Evolutionary conservation across 2,888 invertebrate species (phyloP), one percentile per base, ranked within the genome.

Genomic region (Elegia similella): DNA sequence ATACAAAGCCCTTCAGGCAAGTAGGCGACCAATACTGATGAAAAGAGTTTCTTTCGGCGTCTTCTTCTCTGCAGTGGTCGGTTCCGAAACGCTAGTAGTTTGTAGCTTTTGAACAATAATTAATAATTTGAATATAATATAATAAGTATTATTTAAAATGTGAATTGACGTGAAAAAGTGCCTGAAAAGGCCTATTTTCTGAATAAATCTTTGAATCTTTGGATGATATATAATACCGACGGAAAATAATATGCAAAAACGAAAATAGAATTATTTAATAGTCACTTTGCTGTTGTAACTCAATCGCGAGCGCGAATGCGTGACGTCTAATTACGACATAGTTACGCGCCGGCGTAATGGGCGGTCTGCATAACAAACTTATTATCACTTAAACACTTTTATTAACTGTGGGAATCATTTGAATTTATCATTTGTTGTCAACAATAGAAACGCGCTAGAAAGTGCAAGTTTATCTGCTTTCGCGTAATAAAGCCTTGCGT

Each of bases 361-460:
- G 16, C 60, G 57, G 57, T 58, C 60, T 42, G 54, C 64, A 46
- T 65, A 66, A 61, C 61, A 55, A 57, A 63, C 55, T 63, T 62
- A 62, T 64, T 61, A 55, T 55, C 52, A 17, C 56, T 60, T 59
- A 60, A 67, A 65, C 65, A 63, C 60, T 62, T 60, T 68, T 68
- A 69, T 72, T 68, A 62, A 65, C 57, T 73, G 71, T 77, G 75
- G 66, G 73, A 75, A 73, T 67, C 65, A 65, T 62, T 64, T 62
- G 56, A 61, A 57, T 68, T 17, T 62, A 68, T 61, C 64, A 69
- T 66, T 67, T 68, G 68, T 69, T 61, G 62, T 62, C 58, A 60
- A 63, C 67, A 64, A 59, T 60, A 64, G 66, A 70, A 68, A 69
- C 56, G 44, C 15, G 60, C 61, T 70, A 69, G 73, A 76, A 75